phyloP scores from a whole-genome alignment of 2,113 vertebrate genomes.

The Natator depressus region DNA sequence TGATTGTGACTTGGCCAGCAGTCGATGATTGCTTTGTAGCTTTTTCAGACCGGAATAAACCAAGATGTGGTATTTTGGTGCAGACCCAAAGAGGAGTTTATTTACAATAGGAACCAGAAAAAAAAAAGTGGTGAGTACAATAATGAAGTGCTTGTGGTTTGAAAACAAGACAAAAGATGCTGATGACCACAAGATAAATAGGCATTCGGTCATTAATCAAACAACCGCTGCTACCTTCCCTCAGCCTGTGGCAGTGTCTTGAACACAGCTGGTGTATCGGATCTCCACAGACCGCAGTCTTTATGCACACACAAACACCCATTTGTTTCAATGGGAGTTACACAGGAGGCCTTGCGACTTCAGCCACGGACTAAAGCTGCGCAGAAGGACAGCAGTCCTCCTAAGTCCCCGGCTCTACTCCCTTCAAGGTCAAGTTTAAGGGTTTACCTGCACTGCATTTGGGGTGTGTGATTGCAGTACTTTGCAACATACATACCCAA shows the following conservation, averaged over 20 bases:
- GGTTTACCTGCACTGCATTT: background rate
- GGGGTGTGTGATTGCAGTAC: background rate
- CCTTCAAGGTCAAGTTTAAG: background rate
- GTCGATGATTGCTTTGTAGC: background rate
- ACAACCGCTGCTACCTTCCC: background rate
- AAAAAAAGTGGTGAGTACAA: background rate
- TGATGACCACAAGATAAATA: background rate
- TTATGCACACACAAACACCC: background rate
- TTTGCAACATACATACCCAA: background rate
- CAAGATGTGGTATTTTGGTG: background rate
- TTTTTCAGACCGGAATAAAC: background rate
- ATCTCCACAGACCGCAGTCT: background rate
- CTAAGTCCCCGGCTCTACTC: background rate
- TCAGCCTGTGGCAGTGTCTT: background rate
- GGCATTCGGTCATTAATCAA: background rate
- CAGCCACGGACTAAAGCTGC: background rate
- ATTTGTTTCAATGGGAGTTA: background rate
- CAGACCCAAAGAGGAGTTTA: background rate
- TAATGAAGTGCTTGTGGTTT: background rate
- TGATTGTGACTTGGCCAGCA: background rate
- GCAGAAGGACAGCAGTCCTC: background rate
- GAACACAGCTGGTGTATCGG: background rate
- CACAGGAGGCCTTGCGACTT: background rate
- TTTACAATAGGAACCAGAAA: background rate
- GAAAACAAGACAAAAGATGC: background rate